Conservation (phyloP, 2,113 vertebrate genomes). For the Loxodonta africana region DNA sequence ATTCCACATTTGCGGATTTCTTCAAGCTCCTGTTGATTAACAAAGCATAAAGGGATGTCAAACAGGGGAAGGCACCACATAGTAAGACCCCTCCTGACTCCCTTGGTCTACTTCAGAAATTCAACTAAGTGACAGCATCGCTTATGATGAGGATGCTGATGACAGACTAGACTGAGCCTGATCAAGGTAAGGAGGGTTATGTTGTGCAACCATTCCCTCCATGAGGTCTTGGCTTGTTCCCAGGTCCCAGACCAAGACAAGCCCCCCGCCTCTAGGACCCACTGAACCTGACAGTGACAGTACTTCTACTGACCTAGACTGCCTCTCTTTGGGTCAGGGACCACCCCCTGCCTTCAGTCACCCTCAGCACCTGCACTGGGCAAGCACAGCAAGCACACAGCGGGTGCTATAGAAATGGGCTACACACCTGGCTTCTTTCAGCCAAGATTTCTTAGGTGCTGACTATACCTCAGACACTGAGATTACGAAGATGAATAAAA, state of each 20-base stretch:
- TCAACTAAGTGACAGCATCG: not conserved
- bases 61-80: constrained; percentile 72
- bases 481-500: not conserved
- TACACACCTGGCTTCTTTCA: not conserved
- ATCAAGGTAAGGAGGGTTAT: not conserved
- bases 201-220: not conserved
- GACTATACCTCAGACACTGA: not conserved
- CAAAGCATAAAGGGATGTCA: constrained; percentile 81
- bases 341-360: not conserved
- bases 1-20: constrained; percentile 99
- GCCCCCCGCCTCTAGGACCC: constrained; percentile 27
- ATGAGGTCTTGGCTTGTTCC: not conserved
- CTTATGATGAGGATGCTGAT: not conserved
- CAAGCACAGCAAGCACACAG: not conserved
- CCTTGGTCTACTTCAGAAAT: constrained; percentile 6
- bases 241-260: constrained; percentile 35
- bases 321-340: not conserved
- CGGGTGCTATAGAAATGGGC: not conserved
- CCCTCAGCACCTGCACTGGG: not conserved
- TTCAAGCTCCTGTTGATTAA: constrained; percentile 96
- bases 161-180: not conserved
- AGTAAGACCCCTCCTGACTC: constrained; percentile 77
- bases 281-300: not conserved
- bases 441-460: not conserved
- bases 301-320: not conserved